Evolutionary conservation across 2,888 invertebrate species (phyloP).

Genomic region (Plebejus argus): DNA sequence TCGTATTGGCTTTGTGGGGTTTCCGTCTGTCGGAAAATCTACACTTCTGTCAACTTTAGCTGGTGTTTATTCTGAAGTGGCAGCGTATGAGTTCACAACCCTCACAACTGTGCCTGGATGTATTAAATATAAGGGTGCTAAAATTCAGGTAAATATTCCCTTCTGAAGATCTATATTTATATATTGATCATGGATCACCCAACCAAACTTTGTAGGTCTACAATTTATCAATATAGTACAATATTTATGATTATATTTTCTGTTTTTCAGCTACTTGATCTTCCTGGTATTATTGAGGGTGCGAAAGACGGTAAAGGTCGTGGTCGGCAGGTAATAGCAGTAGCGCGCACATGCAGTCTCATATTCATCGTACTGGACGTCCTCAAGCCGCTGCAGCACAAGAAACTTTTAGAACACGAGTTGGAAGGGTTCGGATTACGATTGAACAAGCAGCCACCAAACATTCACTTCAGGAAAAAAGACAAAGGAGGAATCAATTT

Average conservation of each 20-base stretch:
- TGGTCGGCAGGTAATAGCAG: constrained; percentile 99
- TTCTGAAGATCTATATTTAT: neutral
- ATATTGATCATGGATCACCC: no score
- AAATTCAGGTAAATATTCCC: constrained; percentile 89
- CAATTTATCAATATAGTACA: no score
- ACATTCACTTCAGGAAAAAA: constrained; percentile 97
- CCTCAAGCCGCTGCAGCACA: constrained; percentile 97
- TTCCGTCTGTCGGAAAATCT: constrained; percentile 99
- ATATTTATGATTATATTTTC: no score
- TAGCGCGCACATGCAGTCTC: constrained; percentile 98
- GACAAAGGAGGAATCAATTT: constrained; percentile 99
- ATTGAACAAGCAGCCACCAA: constrained; percentile 97
- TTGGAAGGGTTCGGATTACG: constrained; percentile 99
- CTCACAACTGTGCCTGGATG: constrained; percentile 99
- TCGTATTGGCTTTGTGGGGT: constrained; percentile 98
- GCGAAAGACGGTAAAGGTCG: constrained; percentile 99
- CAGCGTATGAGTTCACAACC: constrained; percentile 99
- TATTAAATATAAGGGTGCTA: constrained; percentile 99
- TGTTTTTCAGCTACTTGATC: constrained; percentile 90
- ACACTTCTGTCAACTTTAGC: constrained; percentile 97
- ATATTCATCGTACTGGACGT: constrained; percentile 99
- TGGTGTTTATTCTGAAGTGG: constrained; percentile 99
- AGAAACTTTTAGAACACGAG: constrained; percentile 97
- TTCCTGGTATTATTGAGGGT: constrained; percentile 99
- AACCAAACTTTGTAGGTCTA: no score